phyloP scores from a whole-genome alignment of 2,888 invertebrate species.

The Drosophila neotestacea region DNA sequence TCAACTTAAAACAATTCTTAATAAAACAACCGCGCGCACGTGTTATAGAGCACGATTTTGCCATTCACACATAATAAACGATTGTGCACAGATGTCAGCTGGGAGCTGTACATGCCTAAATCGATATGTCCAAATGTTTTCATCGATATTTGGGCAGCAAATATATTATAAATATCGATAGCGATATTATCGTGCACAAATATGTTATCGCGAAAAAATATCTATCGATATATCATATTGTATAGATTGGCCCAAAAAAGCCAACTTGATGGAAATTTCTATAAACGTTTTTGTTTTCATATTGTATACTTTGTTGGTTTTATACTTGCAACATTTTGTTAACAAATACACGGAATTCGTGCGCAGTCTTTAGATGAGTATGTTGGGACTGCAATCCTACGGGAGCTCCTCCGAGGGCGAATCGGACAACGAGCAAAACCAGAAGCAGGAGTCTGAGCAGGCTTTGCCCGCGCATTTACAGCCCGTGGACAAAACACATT shows the following conservation, averaged over 20 bases:
- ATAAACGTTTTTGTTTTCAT: slow-evolving; percentile 70
- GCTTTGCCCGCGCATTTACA: slow-evolving; percentile 86
- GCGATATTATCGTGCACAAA: too few species aligned
- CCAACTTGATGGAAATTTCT: slow-evolving; percentile 68
- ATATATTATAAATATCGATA: too few species aligned
- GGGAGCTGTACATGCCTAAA: neutral
- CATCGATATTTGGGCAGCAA: slow-evolving; percentile 2
- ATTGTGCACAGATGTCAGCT: slow-evolving; percentile 46
- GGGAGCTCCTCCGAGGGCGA: slow-evolving; percentile 89
- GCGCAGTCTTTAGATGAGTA: slow-evolving; percentile 80
- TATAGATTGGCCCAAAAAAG: slow-evolving; percentile 18
- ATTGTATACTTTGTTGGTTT: slow-evolving; percentile 62
- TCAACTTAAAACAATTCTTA: slow-evolving; percentile 29
- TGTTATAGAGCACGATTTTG: slow-evolving; percentile 52
- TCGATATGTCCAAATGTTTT: slow-evolving; percentile 25
- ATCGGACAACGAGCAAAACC: slow-evolving; percentile 86
- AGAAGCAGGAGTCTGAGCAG: slow-evolving; percentile 16
- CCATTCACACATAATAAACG: slow-evolving; percentile 32
- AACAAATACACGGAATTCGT: slow-evolving; percentile 67
- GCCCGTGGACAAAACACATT: slow-evolving; percentile 87
- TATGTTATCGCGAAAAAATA: too few species aligned
- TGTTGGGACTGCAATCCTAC: slow-evolving; percentile 91
- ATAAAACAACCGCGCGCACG: slow-evolving; percentile 68
- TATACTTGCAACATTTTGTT: slow-evolving; percentile 73
- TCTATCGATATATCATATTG: too few species aligned